Conservation (phyloP, 2,113 vertebrate genomes). For the Desmodus rotundus region DNA sequence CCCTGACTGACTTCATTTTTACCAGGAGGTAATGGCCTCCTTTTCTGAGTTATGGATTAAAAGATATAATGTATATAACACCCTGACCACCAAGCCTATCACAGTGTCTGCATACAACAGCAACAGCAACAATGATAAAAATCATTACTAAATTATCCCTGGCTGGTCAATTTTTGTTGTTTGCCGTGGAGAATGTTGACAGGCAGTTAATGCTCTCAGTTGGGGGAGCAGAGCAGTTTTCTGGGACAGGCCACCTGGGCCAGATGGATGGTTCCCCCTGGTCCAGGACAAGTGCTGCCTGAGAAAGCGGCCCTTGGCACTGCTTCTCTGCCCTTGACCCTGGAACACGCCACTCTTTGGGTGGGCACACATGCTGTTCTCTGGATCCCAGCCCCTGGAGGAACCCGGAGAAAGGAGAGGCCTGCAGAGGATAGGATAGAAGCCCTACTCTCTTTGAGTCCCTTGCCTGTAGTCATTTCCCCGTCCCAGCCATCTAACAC, state of each 20-base stretch:
- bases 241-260: not conserved
- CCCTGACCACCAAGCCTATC: not conserved
- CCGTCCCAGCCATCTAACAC: not conserved
- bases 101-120: no score
- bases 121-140: no score
- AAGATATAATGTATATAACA: not conserved
- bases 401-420: not conserved
- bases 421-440: not conserved
- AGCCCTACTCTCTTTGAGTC: not conserved
- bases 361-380: not conserved
- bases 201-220: not conserved
- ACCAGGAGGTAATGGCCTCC: not conserved
- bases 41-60: slow-evolving; percentile 13
- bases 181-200: not conserved
- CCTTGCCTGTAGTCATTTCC: not conserved
- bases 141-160: not conserved
- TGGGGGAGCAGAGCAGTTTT: not conserved
- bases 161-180: not conserved
- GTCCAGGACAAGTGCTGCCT: not conserved
- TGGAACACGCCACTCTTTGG: not conserved
- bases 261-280: not conserved
- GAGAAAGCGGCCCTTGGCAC: not conserved
- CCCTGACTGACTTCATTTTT: not conserved
- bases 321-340: not conserved
- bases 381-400: not conserved